Conservation (phyloP, 2,113 vertebrate species). For the Tricholaema leucomelas region DNA sequence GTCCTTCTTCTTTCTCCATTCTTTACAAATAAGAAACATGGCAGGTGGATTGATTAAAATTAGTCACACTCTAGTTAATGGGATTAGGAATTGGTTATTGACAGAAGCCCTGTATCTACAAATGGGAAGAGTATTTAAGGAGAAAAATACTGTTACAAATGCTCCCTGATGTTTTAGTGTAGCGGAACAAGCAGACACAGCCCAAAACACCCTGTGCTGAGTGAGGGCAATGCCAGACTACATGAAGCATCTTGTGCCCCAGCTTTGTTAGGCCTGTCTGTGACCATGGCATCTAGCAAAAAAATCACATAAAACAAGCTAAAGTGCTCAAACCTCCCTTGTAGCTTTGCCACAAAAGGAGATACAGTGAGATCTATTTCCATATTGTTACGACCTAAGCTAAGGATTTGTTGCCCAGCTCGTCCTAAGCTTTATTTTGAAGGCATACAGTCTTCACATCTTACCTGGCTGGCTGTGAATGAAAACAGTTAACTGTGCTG, state of each 20-base stretch:
- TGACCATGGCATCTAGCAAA: neutral
- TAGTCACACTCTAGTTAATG: neutral
- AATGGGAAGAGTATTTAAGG: neutral
- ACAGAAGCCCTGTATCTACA: neutral
- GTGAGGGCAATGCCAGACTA: neutral
- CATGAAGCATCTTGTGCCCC: neutral
- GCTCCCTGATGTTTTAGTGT: neutral
- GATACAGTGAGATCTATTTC: neutral
- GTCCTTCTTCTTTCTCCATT: neutral
- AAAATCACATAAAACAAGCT: neutral
- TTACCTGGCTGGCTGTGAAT: neutral
- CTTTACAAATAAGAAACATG: neutral
- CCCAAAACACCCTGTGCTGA: neutral
- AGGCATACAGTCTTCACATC: neutral
- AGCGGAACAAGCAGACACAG: neutral
- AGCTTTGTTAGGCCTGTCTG: neutral
- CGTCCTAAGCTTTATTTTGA: neutral
- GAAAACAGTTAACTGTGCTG: neutral
- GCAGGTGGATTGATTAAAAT: neutral
- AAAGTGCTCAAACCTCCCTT: neutral
- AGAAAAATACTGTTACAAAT: neutral
- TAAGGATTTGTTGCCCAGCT: neutral
- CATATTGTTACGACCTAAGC: neutral
- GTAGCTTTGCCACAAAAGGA: neutral
- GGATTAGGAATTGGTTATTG: neutral